Evolutionary conservation across 2,888 invertebrate species (phyloP), one percentile per base, ranked within the genome.

Genomic region (Dicranocentrus wangi): DNA sequence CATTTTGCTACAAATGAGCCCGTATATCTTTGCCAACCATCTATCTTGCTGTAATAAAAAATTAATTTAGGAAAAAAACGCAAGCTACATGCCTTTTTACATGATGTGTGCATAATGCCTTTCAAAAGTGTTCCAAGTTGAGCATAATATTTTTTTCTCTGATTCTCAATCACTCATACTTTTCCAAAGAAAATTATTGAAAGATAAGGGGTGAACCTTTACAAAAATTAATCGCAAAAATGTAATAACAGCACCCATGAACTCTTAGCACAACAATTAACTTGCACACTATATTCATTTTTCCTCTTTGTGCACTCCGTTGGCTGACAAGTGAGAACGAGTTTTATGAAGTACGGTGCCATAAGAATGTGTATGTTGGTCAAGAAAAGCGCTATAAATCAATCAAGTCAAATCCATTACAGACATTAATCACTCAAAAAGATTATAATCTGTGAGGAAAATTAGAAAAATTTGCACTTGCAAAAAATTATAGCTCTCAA

Each of bases 361-460:
- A 5, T 65, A 73, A 55, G 55, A 10, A 32, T 7, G 3, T 7
- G 32, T n/a, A 47, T 76, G 75, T 76, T 68, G 75, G 75, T 60
- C 75, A 76, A 68, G 75, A 68, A 63, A 76, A 76, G 17, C 43
- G 75, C 60, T 66, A 76, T 76, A 76, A 76, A 76, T 76, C 75
- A 76, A 76, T 76, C 75, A 76, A 76, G 68, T 53, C 55, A 66
- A 76, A 76, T 76, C 68, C 75, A 76, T 76, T 76, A 68, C 75
- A 68, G 75, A 76, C 75, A 76, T 76, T 76, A 76, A 76, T 76
- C 75, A 76, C 75, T 76, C 75, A 76, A 76, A 76, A 76, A 76
- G 75, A 76, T 76, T 76, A 76, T 68, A 76, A 76, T 76, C 75
- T 76, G 68, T 76, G 68, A 76, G 47, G 75, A 76, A 76, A 76